A percentile compares a stretch with the other conserved stretches of the same genome.
Evolutionary conservation across 2,113 vertebrate species (phyloP).

Genomic region (Ursus arctos): DNA sequence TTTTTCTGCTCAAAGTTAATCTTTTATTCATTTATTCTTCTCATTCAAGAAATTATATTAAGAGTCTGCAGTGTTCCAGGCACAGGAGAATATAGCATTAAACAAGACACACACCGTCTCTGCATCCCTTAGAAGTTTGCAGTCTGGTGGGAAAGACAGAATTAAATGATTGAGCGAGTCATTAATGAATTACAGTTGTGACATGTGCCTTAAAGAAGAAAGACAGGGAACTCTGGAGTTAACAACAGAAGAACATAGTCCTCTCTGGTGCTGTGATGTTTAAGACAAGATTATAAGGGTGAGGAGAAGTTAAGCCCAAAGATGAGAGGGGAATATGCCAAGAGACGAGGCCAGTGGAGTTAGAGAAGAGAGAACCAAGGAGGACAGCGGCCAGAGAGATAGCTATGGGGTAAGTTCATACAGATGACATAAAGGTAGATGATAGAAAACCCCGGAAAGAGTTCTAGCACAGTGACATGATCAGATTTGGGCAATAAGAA

Average conservation of each 20-base stretch:
- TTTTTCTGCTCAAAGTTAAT: slow-evolving; percentile 26
- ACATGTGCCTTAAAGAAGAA: slow-evolving; percentile 38
- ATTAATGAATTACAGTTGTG: slow-evolving; percentile 43
- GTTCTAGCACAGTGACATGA: not conserved
- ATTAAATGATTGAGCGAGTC: not conserved
- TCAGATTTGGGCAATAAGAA: not conserved
- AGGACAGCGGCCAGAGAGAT: not conserved
- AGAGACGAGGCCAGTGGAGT: not conserved
- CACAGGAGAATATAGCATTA: slow-evolving; percentile 25
- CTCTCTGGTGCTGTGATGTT: not conserved
- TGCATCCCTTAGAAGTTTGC: not conserved
- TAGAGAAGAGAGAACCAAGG: not conserved
- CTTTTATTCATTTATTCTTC: slow-evolving; percentile 47
- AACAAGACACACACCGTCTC: not conserved
- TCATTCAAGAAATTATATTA: slow-evolving; percentile 59
- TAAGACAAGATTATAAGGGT: not conserved
- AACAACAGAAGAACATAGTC: not conserved
- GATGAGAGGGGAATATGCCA: not conserved
- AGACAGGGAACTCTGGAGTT: slow-evolving; percentile 16
- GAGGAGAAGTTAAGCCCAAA: not conserved
- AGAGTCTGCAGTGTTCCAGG: not conserved
- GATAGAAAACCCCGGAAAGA: not conserved
- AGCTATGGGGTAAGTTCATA: not conserved
- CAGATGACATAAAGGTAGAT: not conserved
- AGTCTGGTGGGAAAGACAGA: slow-evolving; percentile 28